Evolutionary conservation across 1,140 invertebrate genomes (phyloP).

Genomic region (Plutomurus gul): DNA sequence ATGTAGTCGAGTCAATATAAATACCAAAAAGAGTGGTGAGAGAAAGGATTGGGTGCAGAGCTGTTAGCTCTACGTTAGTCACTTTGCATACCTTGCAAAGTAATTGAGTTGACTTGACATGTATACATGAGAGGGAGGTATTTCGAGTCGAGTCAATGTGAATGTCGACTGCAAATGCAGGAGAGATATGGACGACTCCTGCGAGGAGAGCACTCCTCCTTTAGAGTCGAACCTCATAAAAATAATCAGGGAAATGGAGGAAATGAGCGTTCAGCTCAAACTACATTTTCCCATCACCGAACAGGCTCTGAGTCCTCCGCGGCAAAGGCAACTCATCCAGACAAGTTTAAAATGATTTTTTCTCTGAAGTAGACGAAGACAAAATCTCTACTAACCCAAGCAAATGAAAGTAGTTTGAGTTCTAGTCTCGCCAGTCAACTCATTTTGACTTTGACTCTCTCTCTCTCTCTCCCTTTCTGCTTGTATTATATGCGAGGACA

Average conservation of each 20-base stretch:
- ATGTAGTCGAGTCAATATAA: too few species aligned
- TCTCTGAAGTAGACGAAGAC: background rate
- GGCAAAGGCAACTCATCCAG: background rate
- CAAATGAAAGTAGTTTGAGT: slow-evolving; percentile 19
- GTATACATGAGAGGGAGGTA: background rate
- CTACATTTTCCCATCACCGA: background rate
- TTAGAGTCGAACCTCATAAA: slow-evolving; percentile 30
- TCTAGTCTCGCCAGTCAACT: slow-evolving; percentile 9
- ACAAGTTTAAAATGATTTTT: slow-evolving; percentile 19
- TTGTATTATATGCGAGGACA: background rate
- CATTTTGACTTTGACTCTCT: slow-evolving; percentile 1
- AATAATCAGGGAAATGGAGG: slow-evolving; percentile 39
- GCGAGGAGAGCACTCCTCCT: background rate
- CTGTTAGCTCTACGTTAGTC: background rate
- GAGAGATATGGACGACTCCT: background rate
- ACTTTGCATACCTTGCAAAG: background rate
- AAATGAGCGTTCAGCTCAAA: slow-evolving; percentile 32
- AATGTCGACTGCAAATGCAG: background rate
- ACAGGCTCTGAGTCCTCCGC: background rate
- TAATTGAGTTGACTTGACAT: background rate
- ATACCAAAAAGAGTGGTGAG: background rate
- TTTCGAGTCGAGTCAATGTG: background rate
- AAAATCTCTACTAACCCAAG: slow-evolving; percentile 2
- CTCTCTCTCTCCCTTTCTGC: background rate
- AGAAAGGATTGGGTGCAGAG: background rate